A percentile compares a stretch with the other conserved stretches of the same genome.
Evolutionary conservation across 2,888 invertebrate species (phyloP).

Genomic region (Formica aserva): DNA sequence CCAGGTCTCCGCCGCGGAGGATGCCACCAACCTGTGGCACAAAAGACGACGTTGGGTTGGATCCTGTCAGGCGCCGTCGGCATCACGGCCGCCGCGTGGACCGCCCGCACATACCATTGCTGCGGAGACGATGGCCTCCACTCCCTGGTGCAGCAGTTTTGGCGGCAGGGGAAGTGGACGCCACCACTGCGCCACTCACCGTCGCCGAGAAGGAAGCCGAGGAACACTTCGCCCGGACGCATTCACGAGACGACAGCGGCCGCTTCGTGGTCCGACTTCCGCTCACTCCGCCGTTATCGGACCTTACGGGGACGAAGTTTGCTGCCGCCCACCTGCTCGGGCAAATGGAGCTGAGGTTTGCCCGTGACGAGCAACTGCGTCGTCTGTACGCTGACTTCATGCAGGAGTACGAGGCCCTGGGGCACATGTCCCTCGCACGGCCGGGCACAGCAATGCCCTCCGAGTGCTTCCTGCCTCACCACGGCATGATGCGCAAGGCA

Average conservation of each 20-base stretch:
- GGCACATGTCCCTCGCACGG: not conserved
- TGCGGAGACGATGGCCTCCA: rapidly evolving
- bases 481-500: not conserved
- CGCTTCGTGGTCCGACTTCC: no score
- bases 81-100: rapidly evolving
- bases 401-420: not conserved
- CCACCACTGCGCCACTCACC: not conserved
- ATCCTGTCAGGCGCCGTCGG: not conserved
- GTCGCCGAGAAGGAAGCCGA: not conserved
- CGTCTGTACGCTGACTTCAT: not conserved
- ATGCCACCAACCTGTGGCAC: no score
- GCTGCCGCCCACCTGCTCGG: no score
- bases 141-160: not conserved
- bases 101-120: not conserved
- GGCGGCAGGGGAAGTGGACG: not conserved
- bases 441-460: no score
- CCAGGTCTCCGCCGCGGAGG: no score
- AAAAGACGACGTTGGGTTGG: not conserved
- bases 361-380: no score
- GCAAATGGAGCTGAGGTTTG: no score
- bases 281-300: rapidly evolving
- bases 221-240: not conserved
- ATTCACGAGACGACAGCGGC: not conserved
- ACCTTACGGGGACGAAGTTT: no score
- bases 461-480: not conserved